Percentiles rank a stretch among this genome's conserved stretches.
Conservation (phyloP, 2,113 vertebrate species). For the Labeo rohita region DNA sequence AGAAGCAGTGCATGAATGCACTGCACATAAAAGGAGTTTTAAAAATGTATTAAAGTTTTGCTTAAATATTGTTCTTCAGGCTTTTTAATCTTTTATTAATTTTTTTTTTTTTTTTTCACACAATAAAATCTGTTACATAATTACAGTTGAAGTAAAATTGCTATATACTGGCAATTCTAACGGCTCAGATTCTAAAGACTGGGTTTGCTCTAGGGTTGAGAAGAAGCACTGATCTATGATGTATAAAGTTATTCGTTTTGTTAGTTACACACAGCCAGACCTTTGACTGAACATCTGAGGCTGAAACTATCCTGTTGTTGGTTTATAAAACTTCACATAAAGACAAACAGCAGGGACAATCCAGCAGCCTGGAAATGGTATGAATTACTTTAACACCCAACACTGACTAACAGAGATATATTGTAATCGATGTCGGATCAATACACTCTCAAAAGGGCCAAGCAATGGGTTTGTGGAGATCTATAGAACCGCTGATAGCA, state of each 20-base stretch:
- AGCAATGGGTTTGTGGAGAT: neutral
- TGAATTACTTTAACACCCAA: neutral
- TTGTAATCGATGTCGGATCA: neutral
- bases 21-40: too few species aligned
- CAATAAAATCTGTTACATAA: neutral
- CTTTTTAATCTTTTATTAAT: too few species aligned
- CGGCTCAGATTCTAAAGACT: too few species aligned
- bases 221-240: too few species aligned
- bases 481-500: neutral
- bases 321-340: neutral
- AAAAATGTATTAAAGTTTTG: too few species aligned
- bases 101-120: neutral
- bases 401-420: neutral
- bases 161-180: too few species aligned
- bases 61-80: too few species aligned
- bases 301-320: neutral
- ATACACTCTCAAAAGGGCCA: neutral
- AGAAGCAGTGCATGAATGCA: too few species aligned
- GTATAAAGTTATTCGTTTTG: too few species aligned
- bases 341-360: neutral
- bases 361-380: neutral
- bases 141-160: neutral
- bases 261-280: too few species aligned
- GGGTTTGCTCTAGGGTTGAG: too few species aligned
- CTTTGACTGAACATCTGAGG: too few species aligned